Evolutionary conservation across 2,888 invertebrate genomes (phyloP).

Genomic region (Callyntrura sp.): DNA sequence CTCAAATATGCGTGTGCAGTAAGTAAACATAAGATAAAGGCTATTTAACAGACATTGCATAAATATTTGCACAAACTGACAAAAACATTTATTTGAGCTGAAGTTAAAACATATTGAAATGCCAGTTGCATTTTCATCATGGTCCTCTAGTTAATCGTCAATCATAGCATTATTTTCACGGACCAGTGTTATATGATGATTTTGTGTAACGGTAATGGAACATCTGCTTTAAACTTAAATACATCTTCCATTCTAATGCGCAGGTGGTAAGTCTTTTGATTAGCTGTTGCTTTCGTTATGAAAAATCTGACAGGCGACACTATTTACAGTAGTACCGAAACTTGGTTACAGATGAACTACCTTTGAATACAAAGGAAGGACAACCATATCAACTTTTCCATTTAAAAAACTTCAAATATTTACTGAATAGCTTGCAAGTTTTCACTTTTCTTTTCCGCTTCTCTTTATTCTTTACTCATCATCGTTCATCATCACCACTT

Average conservation of each 20-base stretch:
- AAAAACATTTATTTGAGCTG: background rate
- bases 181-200: background rate
- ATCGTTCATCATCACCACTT: too few relatives aligned
- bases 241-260: background rate
- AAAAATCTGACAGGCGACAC: too few relatives aligned
- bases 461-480: background rate
- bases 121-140: conserved; percentile 32
- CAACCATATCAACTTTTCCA: too few relatives aligned
- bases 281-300: background rate
- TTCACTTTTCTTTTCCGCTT: too few relatives aligned
- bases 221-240: too few relatives aligned
- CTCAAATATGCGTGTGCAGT: too few relatives aligned
- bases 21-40: background rate
- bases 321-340: too few relatives aligned
- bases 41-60: background rate
- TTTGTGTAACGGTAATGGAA: background rate
- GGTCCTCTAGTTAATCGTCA: background rate
- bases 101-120: conserved; percentile 42
- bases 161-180: conserved; percentile 1
- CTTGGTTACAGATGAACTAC: too few relatives aligned
- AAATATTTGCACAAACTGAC: background rate
- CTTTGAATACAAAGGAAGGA: too few relatives aligned
- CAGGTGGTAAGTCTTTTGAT: conserved; percentile 22
- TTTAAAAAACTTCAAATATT: too few relatives aligned
- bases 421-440: too few relatives aligned